Evolutionary conservation across 2,113 vertebrate species (phyloP), one percentile per base, ranked within the genome.

Genomic region (Austrofundulus limnaeus): DNA sequence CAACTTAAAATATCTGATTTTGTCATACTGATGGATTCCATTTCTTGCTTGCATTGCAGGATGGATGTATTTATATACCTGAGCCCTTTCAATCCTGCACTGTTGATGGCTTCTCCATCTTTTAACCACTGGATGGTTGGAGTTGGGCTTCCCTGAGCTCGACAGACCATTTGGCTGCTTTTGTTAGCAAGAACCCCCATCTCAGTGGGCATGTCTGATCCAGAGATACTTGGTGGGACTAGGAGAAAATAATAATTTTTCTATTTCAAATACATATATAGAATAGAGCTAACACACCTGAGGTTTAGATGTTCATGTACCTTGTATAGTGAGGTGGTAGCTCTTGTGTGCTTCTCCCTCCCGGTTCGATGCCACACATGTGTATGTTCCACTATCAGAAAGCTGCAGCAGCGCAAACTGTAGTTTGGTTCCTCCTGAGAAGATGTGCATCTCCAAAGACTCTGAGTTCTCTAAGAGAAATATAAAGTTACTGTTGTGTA

Each of bases 351-450:
- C 93, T 78, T 92, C 92, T 55, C 97, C 97, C 78, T 98, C 94
- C 61, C 90, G 46, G 5, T 98, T 99, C 66, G 95, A 95, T 17
- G 96, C 96, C 78, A 96, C 60, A 67, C 97, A 99, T 0, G 80
- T 94, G 66, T 97, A 99, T 34, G 89, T 94, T 58, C 93, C 96
- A 20, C 91, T 91, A 66, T 98, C 94, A 12, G 92, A 90, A 52
- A 85, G 89, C 85, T 96, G 94, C 19, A 94, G 92, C n/a, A 90
- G 94, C 50, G 93, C 82, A 5, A 99, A 96, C 85, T 98, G 96
- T 77, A 99, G 89, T 85, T 94, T 97, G 70, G 90, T 93, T 53
- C 97, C 97, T 49, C 95, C 96, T 24, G 95, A 95, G 75, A 96
- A 92, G 90, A 99, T 92, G 84, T 94, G 94, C 86, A 96, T 89